Conservation (phyloP, 2,113 vertebrate genomes). For the Otocyon megalotis region DNA sequence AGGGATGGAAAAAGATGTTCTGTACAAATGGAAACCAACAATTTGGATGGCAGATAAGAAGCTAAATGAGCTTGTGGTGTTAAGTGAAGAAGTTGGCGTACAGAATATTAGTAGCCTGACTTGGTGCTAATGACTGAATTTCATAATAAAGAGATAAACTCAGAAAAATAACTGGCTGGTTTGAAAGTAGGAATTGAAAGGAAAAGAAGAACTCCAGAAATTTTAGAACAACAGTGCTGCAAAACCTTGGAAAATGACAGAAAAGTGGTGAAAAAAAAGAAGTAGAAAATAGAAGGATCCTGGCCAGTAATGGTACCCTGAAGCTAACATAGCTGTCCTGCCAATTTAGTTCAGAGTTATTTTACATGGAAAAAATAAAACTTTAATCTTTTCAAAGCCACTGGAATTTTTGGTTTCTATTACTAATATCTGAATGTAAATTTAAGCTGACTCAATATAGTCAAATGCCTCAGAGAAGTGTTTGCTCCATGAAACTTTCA, state of each 20-base stretch:
- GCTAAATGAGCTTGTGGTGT: background rate
- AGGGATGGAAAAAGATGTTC: background rate
- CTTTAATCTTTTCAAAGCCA: background rate
- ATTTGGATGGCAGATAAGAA: background rate
- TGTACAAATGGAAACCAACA: background rate
- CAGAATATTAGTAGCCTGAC: background rate
- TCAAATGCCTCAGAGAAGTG: background rate
- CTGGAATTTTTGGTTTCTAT: background rate
- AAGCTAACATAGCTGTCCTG: background rate
- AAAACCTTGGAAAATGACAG: background rate
- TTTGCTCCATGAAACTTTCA: background rate
- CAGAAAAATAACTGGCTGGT: background rate
- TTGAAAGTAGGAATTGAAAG: background rate
- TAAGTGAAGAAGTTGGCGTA: slow-evolving; percentile 2
- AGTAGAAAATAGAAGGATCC: background rate
- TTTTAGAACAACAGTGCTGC: background rate
- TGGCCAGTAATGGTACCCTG: too few relatives aligned
- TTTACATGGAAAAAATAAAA: slow-evolving; percentile 8
- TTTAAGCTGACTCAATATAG: background rate
- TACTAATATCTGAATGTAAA: background rate
- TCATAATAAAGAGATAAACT: background rate
- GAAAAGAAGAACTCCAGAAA: background rate
- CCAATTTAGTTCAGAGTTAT: background rate
- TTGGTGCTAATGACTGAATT: background rate
- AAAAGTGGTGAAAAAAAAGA: background rate